phyloP scores from a whole-genome alignment of 2,113 vertebrate genomes.

The Gnathonemus longibarbis region DNA sequence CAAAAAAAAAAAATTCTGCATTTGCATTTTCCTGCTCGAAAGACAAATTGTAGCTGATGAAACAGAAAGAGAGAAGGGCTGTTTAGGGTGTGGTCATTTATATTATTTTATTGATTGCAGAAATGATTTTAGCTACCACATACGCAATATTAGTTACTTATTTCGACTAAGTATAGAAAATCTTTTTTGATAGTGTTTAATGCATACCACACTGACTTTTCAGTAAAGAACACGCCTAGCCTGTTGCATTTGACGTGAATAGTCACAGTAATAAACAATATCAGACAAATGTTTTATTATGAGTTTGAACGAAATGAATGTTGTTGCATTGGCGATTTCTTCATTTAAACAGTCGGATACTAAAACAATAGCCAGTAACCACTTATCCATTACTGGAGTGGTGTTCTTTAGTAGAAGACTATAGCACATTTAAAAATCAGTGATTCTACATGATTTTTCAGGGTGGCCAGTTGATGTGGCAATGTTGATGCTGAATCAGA shows the following conservation, averaged over 20 bases:
- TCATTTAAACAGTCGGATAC: not conserved
- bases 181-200: not conserved
- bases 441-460: not conserved
- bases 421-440: not conserved
- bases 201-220: not conserved
- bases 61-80: not conserved
- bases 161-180: not conserved
- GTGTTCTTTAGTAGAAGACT: not conserved
- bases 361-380: not conserved
- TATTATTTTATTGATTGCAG: not conserved
- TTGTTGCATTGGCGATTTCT: not conserved
- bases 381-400: not conserved
- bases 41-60: not conserved
- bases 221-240: not conserved
- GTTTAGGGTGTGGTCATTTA: not conserved
- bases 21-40: not conserved
- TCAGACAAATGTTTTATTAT: not conserved
- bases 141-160: not conserved
- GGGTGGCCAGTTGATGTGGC: not conserved
- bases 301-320: not conserved
- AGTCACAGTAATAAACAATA: not conserved
- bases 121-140: not conserved
- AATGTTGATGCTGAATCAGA: slow-evolving; percentile 11
- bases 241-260: not conserved
- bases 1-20: not conserved